A percentile compares a stretch with the other conserved stretches of the same genome.
These are phyloP conservation scores for Henricia sp. DNA, from an alignment of 53 echinoderm and acorn worm genomes.

Conservation along the genomic window DNA sequence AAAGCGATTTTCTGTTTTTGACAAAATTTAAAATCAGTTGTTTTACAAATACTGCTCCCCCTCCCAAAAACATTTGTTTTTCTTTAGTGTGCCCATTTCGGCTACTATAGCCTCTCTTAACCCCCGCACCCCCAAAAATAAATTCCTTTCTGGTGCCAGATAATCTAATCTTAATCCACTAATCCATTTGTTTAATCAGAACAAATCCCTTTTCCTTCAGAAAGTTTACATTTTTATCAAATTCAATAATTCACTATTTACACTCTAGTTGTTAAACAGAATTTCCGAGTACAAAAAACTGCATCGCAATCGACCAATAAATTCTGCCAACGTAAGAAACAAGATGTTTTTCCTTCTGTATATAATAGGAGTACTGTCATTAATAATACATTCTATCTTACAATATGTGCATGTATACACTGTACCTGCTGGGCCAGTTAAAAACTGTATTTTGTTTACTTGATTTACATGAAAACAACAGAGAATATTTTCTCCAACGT, in stretches of 20 bases:
- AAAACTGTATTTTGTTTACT: background rate
- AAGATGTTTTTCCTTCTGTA: background rate
- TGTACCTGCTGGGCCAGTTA: background rate
- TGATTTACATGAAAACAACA: background rate
- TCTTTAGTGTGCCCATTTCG: no score
- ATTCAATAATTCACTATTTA: conserved; percentile 18
- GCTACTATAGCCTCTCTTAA: no score
- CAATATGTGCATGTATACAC: conserved; percentile 16
- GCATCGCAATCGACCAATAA: conserved; percentile 30
- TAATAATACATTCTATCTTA: conserved; percentile 46
- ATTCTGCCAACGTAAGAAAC: conserved; percentile 19
- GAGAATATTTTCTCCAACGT: no score
- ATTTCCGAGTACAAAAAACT: conserved; percentile 41
- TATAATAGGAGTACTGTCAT: conserved; percentile 47
- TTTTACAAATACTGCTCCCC: no score
- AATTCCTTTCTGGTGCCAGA: background rate
- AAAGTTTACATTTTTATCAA: background rate
- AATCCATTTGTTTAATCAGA: background rate
- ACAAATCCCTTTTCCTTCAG: background rate
- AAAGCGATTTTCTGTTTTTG: no score
- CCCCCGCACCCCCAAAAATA: no score
- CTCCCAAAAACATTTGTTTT: no score
- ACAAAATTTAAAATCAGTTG: no score
- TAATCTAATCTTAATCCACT: background rate
- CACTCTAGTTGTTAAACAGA: conserved; percentile 16